A percentile compares a stretch with the other conserved stretches of the same genome.
Conservation (phyloP, 2,113 vertebrate species). For the Bufo gargarizans region DNA sequence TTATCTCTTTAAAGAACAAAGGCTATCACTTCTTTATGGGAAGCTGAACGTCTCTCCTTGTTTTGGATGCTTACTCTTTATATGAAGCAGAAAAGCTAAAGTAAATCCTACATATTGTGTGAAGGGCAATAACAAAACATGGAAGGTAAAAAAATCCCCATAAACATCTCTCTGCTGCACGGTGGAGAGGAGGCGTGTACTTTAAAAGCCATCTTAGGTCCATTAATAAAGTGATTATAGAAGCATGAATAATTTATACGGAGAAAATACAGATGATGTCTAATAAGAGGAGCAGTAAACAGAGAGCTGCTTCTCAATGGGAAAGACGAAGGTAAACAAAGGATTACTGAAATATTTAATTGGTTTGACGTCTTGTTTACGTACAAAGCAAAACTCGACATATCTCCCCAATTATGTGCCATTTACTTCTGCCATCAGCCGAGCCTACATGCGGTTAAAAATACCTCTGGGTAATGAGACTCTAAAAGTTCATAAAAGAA, state of each 20-base stretch:
- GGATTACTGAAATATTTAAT: conserved; percentile 38
- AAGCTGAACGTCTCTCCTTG: no score
- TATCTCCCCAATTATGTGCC: background rate
- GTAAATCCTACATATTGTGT: background rate
- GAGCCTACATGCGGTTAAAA: background rate
- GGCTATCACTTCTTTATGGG: no score
- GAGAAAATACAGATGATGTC: conserved; percentile 28
- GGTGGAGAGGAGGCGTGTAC: background rate
- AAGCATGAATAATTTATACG: conserved; percentile 40
- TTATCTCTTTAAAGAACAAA: no score
- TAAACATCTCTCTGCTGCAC: background rate
- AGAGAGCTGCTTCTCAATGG: background rate
- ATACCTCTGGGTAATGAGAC: background rate
- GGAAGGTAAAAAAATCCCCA: background rate
- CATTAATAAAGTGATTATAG: conserved; percentile 21
- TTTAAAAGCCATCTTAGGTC: conserved; percentile 20
- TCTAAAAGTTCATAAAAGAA: background rate
- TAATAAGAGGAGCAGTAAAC: conserved; percentile 36
- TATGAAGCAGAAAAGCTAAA: background rate
- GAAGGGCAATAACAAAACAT: background rate
- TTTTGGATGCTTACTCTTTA: background rate
- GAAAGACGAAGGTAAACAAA: conserved; percentile 9
- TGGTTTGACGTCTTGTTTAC: conserved; percentile 44
- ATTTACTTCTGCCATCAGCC: conserved; percentile 14
- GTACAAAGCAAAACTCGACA: conserved; percentile 19